Percentiles rank a stretch among this genome's conserved stretches.
Conservation (phyloP, 2,888 invertebrate genomes). For the Notodonta dromedarius region DNA sequence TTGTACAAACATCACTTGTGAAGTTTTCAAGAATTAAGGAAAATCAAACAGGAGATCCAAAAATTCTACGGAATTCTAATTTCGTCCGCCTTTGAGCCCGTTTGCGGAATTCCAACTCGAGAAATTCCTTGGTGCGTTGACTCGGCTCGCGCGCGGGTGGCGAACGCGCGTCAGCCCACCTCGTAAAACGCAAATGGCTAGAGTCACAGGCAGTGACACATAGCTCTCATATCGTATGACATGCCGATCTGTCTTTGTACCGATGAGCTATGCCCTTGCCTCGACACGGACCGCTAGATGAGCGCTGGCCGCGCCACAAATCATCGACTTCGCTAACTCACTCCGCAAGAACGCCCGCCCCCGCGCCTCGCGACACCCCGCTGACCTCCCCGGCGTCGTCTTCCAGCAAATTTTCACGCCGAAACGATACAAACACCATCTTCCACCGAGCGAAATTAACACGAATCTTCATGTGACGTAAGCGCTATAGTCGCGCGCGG, state of each 20-base stretch:
- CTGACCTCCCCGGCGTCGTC: conserved; percentile 41
- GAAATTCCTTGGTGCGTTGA: conserved; percentile 41
- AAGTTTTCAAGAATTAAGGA: conserved; percentile 21
- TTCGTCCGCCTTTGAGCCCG: conserved; percentile 45
- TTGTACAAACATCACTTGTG: not conserved
- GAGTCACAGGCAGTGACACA: conserved; percentile 50
- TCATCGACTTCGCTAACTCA: conserved; percentile 69
- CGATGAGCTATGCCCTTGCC: conserved; percentile 61
- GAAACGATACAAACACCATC: conserved; percentile 54
- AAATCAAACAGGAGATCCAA: conserved; percentile 26
- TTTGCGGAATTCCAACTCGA: conserved; percentile 40
- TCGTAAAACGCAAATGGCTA: conserved; percentile 42
- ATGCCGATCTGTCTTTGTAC: conserved; percentile 59
- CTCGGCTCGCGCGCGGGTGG: conserved; percentile 38
- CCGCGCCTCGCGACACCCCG: conserved; percentile 39
- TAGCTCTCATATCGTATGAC: conserved; percentile 45
- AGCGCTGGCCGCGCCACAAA: conserved; percentile 74
- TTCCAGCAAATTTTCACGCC: conserved; percentile 64
- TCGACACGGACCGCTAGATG: conserved; percentile 61
- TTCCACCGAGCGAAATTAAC: conserved; percentile 54
- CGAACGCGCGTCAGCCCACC: conserved; percentile 31
- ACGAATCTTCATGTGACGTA: conserved; percentile 56
- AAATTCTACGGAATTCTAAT: conserved; percentile 45
- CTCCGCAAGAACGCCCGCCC: conserved; percentile 56
- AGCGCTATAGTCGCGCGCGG: conserved; percentile 60